Percentiles rank a stretch among this genome's conserved stretches.
These are phyloP conservation scores for Anas acuta DNA, from an alignment of 2,797 vertebrate species.

Conservation along the genomic window DNA sequence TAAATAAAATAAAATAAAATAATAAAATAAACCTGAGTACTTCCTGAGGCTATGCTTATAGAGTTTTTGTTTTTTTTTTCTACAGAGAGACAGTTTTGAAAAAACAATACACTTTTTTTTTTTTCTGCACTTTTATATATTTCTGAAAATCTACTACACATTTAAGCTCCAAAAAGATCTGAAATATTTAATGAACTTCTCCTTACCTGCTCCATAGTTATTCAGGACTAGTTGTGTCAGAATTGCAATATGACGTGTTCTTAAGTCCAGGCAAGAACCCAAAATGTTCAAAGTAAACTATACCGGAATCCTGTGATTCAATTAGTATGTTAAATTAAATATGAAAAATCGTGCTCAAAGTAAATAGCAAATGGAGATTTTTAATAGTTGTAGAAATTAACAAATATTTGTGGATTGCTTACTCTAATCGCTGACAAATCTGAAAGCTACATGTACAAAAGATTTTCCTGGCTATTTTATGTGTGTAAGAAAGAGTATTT, in stretches of 20 bases:
- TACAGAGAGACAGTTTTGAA: neutral
- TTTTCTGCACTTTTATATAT: neutral
- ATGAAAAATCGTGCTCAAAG: neutral
- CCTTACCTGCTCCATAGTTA: neutral
- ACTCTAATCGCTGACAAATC: neutral
- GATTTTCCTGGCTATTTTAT: neutral
- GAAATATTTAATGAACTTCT: neutral
- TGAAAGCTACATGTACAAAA: neutral
- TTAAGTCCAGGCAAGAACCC: neutral
- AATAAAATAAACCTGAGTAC: too few species aligned
- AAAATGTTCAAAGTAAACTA: neutral
- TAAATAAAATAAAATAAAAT: too few species aligned
- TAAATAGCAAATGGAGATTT: neutral
- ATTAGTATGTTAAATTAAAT: neutral
- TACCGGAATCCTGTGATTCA: neutral
- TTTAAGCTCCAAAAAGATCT: neutral
- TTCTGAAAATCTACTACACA: neutral
- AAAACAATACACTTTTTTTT: neutral
- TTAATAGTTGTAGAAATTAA: neutral
- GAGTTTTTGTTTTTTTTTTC: neutral
- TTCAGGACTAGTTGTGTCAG: neutral
- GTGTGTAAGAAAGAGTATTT: neutral
- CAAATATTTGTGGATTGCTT: neutral
- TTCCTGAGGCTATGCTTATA: neutral
- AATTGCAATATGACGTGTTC: neutral